Percentiles rank a stretch among this genome's conserved stretches.
Conservation (phyloP, 1,140 invertebrate genomes). For the Plodia interpunctella region DNA sequence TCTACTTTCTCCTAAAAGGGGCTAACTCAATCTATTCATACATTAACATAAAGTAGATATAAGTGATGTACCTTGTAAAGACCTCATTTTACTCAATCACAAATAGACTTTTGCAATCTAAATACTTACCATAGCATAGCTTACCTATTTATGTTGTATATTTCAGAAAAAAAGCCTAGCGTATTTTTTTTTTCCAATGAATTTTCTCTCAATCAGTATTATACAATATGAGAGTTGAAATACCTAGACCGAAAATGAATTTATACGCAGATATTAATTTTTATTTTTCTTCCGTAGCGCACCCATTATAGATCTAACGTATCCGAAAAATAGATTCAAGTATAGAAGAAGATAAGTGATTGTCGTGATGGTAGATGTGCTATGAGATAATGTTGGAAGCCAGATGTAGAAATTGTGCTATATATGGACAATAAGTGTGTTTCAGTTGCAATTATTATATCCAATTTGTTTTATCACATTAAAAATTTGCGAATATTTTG, state of each 20-base stretch:
- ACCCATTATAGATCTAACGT: slow-evolving; percentile 66
- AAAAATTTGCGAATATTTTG: slow-evolving; percentile 56
- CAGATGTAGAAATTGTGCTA: slow-evolving; percentile 52
- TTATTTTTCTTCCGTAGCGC: slow-evolving; percentile 66
- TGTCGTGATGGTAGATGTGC: neutral
- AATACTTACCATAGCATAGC: neutral
- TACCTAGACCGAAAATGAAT: neutral
- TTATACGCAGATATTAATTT: slow-evolving; percentile 23
- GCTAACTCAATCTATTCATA: neutral
- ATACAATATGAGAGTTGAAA: neutral
- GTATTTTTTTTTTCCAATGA: neutral
- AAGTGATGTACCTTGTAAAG: slow-evolving; percentile 2
- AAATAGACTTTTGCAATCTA: too few species aligned
- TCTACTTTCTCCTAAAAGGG: neutral
- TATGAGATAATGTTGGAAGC: slow-evolving; percentile 23
- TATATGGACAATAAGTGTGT: slow-evolving; percentile 56
- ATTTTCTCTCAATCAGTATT: slow-evolving; percentile 1
- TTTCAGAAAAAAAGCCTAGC: neutral
- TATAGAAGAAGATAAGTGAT: slow-evolving; percentile 60
- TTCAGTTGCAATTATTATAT: slow-evolving; percentile 44
- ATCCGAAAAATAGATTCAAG: slow-evolving; percentile 67
- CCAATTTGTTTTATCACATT: slow-evolving; percentile 61
- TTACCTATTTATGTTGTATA: neutral
- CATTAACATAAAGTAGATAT: slow-evolving; percentile 7
- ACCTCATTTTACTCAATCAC: neutral